Base-by-base conservation (phyloP, 2,888 invertebrate species). In the Rhagium mordax region DNA sequence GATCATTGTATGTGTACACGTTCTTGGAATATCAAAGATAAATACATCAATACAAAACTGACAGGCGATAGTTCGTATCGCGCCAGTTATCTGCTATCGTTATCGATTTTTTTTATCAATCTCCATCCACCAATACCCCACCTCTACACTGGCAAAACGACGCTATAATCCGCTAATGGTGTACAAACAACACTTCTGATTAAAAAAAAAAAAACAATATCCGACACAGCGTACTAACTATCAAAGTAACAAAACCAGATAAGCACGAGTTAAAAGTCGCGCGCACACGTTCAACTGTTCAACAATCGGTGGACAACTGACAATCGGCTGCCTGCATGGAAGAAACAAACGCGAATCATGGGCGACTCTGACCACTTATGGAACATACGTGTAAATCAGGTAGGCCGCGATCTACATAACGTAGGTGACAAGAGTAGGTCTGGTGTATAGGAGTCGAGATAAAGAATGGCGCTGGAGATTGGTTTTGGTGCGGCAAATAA, bases 261-360 rank as follows among this genome's bases (percentile, higher is more conserved):
- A 61, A n/a, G 20, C 47, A 57, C 57, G 47, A 27, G 15, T 3
- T 53, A 72, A 72, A 74, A 71, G 70, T 61, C 70, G 77, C 80
- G 79, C 81, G 81, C 81, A 77, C 78, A 76, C 82, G 59, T 71
- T 74, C 69, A 68, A 75, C 77, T 65, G 75, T 75, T 80, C 82
- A 77, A 80, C 82, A 74, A 82, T 78, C 84, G 80, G 75, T 81
- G 83, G 80, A 83, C 83, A 84, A 85, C 85, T 85, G 83, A 84
- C 81, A 82, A 79, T 72, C 72, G 77, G 71, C 77, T 71, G 72
- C 74, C 71, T 65, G 74, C 73, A 74, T 74, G 79, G 80, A 78
- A 79, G 70, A 75, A 78, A 77, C 80, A 77, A 79, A 80, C 79
- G 78, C 77, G 75, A 77, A 79, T 79, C 76, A 78, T 69, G 78